Conservation (phyloP, 1,140 invertebrate species). For the Caenorhabditis briggsae region DNA sequence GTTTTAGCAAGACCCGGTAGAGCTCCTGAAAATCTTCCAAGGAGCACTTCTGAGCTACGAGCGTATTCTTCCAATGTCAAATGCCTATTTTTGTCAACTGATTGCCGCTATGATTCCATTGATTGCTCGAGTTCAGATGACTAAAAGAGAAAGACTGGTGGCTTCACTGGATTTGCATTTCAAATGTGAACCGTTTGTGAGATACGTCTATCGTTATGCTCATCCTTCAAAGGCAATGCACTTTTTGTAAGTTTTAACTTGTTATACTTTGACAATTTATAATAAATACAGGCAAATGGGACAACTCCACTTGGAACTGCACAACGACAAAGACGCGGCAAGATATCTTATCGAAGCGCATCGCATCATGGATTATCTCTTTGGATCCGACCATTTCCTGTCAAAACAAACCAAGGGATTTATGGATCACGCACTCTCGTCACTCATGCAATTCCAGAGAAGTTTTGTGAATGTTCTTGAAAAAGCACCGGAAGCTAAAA, state of each 20-base stretch:
- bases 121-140: constrained; percentile 9
- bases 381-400: constrained; percentile 37
- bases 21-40: constrained; percentile 33
- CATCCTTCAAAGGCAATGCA: constrained; percentile 36
- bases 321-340: constrained; percentile 22
- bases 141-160: constrained; percentile 3
- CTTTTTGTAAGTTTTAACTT: constrained; percentile 1
- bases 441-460: constrained; percentile 39
- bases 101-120: constrained; percentile 37
- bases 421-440: constrained; percentile 37
- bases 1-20: constrained; percentile 12
- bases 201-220: constrained; percentile 38
- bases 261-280: not conserved
- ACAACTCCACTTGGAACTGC: constrained; percentile 10
- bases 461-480: constrained; percentile 34
- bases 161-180: constrained; percentile 13
- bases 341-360: constrained; percentile 37
- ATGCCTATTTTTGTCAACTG: constrained; percentile 34
- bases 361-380: constrained; percentile 49
- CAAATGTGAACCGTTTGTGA: constrained; percentile 41
- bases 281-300: constrained; percentile 13
- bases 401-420: constrained; percentile 36
- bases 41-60: constrained; percentile 20
- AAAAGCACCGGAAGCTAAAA: constrained; percentile 24
- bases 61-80: constrained; percentile 36